A percentile compares a stretch with the other conserved stretches of the same genome.
phyloP scores from a whole-genome alignment of 2,888 invertebrate species.

The Panzeria rudis region DNA sequence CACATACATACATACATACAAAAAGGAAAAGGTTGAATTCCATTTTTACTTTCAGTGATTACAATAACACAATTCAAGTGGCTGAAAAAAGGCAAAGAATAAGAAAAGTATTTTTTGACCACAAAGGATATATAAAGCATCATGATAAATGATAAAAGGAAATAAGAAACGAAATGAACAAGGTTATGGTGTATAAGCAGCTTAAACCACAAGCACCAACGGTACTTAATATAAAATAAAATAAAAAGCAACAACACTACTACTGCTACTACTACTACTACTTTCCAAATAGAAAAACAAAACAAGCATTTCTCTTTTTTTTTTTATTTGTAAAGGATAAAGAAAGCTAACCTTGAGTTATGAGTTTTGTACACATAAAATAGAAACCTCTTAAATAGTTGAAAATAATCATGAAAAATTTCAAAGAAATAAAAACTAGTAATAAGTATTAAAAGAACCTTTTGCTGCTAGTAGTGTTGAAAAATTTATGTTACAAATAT shows the following conservation, averaged over 20 bases:
- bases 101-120: constrained; percentile 37
- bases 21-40: constrained; percentile 14
- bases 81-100: background rate
- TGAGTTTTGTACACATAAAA: background rate
- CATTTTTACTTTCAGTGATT: constrained; percentile 29
- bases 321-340: background rate
- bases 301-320: background rate
- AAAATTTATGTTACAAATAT: too few relatives aligned
- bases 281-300: background rate
- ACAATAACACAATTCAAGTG: constrained; percentile 37
- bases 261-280: background rate
- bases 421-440: background rate
- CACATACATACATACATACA: background rate
- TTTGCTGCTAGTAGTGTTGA: background rate
- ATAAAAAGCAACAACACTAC: background rate
- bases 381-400: background rate
- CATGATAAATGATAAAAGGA: constrained; percentile 69
- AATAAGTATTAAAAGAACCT: background rate
- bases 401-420: background rate
- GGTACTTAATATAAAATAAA: constrained; percentile 7
- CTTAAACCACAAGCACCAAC: constrained; percentile 1
- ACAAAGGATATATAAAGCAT: constrained; percentile 62
- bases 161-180: constrained; percentile 55
- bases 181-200: constrained; percentile 39
- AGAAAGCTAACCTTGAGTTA: constrained; percentile 16